These are phyloP conservation scores for Apodemus sylvaticus DNA, from an alignment of 2,113 vertebrate species.

Conservation along the genomic window DNA sequence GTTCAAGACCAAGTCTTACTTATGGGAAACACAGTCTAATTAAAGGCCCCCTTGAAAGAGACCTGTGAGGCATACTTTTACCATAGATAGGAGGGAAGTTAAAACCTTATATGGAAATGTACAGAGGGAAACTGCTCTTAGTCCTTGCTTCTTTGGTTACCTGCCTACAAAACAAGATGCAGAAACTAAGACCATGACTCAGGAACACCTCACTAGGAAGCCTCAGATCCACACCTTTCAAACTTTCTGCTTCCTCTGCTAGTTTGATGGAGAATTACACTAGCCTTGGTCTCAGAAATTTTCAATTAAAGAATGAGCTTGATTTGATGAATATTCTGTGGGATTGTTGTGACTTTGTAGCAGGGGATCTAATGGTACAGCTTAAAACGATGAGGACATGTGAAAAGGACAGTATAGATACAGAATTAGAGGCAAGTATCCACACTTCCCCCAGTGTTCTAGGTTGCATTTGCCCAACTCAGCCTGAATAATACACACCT, in stretches of 20 bases:
- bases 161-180: background rate
- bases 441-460: background rate
- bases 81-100: background rate
- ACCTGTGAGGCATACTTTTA: background rate
- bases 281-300: background rate
- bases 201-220: background rate
- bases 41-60: background rate
- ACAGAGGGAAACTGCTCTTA: background rate
- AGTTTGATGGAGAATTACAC: background rate
- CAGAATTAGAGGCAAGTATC: background rate
- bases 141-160: background rate
- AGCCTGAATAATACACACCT: no score
- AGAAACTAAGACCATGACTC: background rate
- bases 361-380: no score
- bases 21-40: background rate
- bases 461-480: no score
- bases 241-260: background rate
- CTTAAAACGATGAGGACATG: background rate
- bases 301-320: background rate
- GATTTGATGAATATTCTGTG: background rate
- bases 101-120: background rate
- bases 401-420: background rate
- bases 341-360: background rate
- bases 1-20: background rate
- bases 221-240: background rate